Percentiles rank a stretch among this genome's conserved stretches.
phyloP scores from a whole-genome alignment of 2,797 vertebrate genomes.

The Staurois parvus region DNA sequence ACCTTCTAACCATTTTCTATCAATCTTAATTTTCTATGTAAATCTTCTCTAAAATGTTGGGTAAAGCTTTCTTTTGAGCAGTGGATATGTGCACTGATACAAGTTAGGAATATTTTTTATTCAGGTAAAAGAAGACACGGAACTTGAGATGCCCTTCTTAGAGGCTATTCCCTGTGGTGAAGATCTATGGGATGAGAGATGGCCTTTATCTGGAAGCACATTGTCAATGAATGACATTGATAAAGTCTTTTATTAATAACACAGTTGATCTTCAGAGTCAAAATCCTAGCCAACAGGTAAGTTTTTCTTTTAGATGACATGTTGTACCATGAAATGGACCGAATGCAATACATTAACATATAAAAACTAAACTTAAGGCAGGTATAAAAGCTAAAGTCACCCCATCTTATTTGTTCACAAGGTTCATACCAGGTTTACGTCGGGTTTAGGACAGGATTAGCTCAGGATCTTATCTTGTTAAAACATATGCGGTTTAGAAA shows the following conservation, averaged over 20 bases:
- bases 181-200: slow-evolving; percentile 72
- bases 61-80: not conserved
- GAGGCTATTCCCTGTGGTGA: slow-evolving; percentile 66
- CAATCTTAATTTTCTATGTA: too few relatives aligned
- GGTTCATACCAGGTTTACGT: too few relatives aligned
- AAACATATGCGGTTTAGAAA: too few relatives aligned
- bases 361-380: too few relatives aligned
- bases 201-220: slow-evolving; percentile 57
- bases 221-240: not conserved
- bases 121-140: slow-evolving; percentile 16
- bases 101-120: not conserved
- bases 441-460: too few relatives aligned
- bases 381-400: too few relatives aligned
- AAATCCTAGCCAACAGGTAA: slow-evolving; percentile 10
- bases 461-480: too few relatives aligned
- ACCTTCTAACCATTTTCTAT: too few relatives aligned
- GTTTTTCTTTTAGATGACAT: not conserved
- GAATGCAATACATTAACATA: too few relatives aligned
- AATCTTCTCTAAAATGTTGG: not conserved
- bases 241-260: not conserved
- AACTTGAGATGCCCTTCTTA: slow-evolving; percentile 67
- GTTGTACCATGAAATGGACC: too few relatives aligned
- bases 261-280: not conserved
- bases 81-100: not conserved
- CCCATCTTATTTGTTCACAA: too few relatives aligned